A percentile compares a stretch with the other conserved stretches of the same genome.
Evolutionary conservation across 1,140 invertebrate species (phyloP).

Genomic region (Medauroidea extradentata): DNA sequence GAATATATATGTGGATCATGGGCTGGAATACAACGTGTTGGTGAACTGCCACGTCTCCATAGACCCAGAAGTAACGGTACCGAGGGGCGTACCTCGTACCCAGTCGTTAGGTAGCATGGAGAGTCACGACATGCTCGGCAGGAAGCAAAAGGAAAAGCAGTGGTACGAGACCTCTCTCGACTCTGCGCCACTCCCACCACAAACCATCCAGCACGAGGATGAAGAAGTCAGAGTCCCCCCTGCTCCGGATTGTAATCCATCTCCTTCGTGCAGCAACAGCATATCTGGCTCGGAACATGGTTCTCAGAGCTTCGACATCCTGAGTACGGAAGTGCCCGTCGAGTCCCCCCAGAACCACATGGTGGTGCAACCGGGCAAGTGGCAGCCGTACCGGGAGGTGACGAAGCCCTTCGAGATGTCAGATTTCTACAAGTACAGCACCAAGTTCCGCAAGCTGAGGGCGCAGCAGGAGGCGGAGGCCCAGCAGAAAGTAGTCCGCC

Average conservation of each 20-base stretch:
- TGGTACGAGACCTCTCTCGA: constrained; percentile 72
- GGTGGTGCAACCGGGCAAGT: constrained; percentile 79
- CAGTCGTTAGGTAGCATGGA: constrained; percentile 24
- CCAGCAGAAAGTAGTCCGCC: constrained; percentile 47
- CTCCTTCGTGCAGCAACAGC: constrained; percentile 8
- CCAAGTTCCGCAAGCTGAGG: constrained; percentile 72
- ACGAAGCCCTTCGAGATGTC: constrained; percentile 96
- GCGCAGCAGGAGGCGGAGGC: background rate
- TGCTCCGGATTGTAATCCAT: background rate
- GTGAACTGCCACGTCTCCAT: background rate
- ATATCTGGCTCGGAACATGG: constrained; percentile 7
- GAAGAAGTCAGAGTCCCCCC: background rate
- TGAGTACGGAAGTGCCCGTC: constrained; percentile 50
- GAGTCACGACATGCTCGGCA: constrained; percentile 14
- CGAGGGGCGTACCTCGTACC: background rate
- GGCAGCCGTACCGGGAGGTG: constrained; percentile 88
- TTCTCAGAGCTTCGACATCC: constrained; percentile 12
- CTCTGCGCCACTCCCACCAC: constrained; percentile 42
- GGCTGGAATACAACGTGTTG: too few relatives aligned
- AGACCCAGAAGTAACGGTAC: background rate
- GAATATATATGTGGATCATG: too few relatives aligned
- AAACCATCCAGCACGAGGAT: background rate
- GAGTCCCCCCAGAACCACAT: constrained; percentile 76
- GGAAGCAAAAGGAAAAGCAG: constrained; percentile 53
- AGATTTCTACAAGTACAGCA: constrained; percentile 96